phyloP scores from a whole-genome alignment of 2,888 invertebrate genomes.

The Scrobipalpa costella region DNA sequence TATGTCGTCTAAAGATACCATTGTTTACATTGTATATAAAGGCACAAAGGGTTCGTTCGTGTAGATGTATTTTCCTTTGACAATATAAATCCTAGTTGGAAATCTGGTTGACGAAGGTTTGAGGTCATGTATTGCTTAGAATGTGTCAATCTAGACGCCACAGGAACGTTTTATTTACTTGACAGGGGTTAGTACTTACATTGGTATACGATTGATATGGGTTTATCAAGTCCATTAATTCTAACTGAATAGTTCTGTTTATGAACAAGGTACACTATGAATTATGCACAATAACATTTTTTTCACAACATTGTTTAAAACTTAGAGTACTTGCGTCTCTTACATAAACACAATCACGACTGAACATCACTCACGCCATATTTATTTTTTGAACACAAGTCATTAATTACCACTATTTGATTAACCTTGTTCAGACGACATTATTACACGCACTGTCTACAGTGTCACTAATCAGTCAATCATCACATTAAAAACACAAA shows the following conservation, averaged over 20 bases:
- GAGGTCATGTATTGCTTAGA: too few species aligned
- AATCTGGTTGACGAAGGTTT: slow-evolving; percentile 11
- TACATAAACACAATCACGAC: too few species aligned
- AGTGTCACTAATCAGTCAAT: slow-evolving; percentile 7
- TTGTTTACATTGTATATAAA: not conserved
- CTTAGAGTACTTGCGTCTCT: too few species aligned
- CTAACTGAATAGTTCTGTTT: too few species aligned
- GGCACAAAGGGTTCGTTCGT: not conserved
- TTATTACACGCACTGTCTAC: not conserved
- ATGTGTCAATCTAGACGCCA: not conserved
- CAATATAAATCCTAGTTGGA: not conserved
- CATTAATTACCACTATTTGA: not conserved
- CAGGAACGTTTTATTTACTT: not conserved
- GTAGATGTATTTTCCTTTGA: not conserved
- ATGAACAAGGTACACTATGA: too few species aligned
- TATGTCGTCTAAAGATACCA: not conserved
- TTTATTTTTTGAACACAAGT: not conserved
- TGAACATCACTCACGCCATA: not conserved
- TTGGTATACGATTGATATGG: not conserved
- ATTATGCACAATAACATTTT: too few species aligned
- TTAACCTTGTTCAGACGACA: not conserved
- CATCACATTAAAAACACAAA: not conserved
- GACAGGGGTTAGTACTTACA: too few species aligned
- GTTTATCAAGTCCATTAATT: not conserved
- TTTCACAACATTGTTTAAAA: too few species aligned